These are phyloP conservation scores for Trigoniulus corallinus DNA, from an alignment of 1,140 invertebrate species.

Conservation along the genomic window DNA sequence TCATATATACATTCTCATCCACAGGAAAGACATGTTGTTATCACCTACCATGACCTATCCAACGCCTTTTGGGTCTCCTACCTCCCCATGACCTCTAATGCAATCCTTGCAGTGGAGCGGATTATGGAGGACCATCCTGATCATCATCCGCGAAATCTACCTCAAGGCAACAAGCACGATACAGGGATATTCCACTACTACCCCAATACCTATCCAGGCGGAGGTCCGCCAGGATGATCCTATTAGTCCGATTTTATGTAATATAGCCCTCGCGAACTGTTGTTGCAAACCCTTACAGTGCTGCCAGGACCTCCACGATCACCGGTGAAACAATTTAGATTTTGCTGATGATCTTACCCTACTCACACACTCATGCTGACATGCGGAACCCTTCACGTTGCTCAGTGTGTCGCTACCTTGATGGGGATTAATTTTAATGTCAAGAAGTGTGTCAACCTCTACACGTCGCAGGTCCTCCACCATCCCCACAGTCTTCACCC, in stretches of 20 bases:
- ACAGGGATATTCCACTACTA: background rate
- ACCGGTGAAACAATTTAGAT: constrained; percentile 1
- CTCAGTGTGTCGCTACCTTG: constrained; percentile 7
- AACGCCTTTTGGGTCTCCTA: constrained; percentile 23
- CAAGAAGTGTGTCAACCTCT: constrained; percentile 8
- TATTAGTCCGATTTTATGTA: constrained; percentile 19
- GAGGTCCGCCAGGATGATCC: constrained; percentile 23
- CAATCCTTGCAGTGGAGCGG: constrained; percentile 8
- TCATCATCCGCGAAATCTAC: constrained; percentile 6
- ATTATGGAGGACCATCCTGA: constrained; percentile 4
- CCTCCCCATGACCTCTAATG: constrained; percentile 13
- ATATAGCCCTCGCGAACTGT: constrained; percentile 18
- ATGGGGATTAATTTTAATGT: constrained; percentile 9
- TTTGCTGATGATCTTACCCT: constrained; percentile 12
- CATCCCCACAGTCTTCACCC: background rate
- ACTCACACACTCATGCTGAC: background rate
- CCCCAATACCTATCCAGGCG: constrained; percentile 5
- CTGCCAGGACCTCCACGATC: background rate
- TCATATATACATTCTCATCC: constrained; percentile 3
- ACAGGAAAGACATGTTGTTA: constrained; percentile 11
- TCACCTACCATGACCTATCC: constrained; percentile 15
- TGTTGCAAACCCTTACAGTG: constrained; percentile 1
- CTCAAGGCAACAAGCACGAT: background rate
- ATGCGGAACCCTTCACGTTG: constrained; percentile 4
- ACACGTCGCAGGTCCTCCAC: background rate